These are phyloP conservation scores for Muscicapa striata DNA, from an alignment of 2,797 vertebrate genomes.

Conservation along the genomic window DNA sequence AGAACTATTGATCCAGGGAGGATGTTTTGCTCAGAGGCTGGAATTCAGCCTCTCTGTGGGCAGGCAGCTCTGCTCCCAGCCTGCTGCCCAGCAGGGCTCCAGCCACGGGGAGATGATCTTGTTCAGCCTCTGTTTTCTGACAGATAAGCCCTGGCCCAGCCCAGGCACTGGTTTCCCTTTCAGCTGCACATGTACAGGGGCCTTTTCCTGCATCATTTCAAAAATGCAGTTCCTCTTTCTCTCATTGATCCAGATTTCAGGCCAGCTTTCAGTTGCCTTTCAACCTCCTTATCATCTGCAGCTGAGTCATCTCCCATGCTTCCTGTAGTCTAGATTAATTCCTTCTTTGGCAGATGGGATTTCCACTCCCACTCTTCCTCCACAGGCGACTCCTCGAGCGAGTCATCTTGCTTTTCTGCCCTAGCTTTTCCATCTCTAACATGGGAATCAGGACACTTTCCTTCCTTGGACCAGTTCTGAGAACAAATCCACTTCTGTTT, in stretches of 20 bases:
- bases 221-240: background rate
- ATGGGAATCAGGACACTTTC: background rate
- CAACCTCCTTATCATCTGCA: slow-evolving; percentile 17
- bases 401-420: background rate
- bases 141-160: background rate
- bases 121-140: background rate
- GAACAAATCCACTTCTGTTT: slow-evolving; percentile 2
- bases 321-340: slow-evolving; percentile 35
- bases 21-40: background rate
- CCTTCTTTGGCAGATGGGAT: slow-evolving; percentile 42
- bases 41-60: background rate
- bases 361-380: slow-evolving; percentile 44
- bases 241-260: background rate
- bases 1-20: slow-evolving; percentile 36
- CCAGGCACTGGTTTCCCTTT: background rate
- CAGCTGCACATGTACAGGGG: background rate
- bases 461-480: background rate
- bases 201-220: background rate
- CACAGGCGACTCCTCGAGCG: background rate
- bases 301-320: slow-evolving; percentile 22
- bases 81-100: background rate
- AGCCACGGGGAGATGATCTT: background rate
- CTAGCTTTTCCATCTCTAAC: background rate
- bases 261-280: slow-evolving; percentile 20
- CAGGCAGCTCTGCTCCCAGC: background rate